Percentiles rank a stretch among this genome's conserved stretches.
Conservation (phyloP, 2,888 invertebrate genomes). For the Drosophila recens region DNA sequence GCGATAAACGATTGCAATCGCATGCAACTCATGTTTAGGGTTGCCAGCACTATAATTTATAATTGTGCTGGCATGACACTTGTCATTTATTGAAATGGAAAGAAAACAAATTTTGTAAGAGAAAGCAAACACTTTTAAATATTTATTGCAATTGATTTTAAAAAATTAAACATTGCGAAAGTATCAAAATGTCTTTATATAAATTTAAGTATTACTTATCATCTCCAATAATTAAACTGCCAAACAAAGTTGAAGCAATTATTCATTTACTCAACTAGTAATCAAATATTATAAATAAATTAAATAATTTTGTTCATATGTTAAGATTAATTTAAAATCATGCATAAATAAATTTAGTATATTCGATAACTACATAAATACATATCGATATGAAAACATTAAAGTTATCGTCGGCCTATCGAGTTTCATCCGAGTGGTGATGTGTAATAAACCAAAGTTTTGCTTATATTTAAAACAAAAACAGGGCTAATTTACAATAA, state of each 20-base stretch:
- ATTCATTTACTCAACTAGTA: too few species aligned
- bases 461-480: conserved; percentile 46
- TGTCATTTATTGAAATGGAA: not conserved
- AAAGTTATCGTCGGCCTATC: conserved; percentile 30
- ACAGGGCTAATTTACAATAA: conserved; percentile 12
- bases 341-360: not conserved
- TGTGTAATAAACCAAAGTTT: conserved; percentile 67
- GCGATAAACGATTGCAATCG: conserved; percentile 27
- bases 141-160: not conserved
- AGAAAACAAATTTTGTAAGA: not conserved
- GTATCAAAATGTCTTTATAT: too few species aligned
- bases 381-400: conserved; percentile 19
- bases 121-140: not conserved
- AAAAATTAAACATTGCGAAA: too few species aligned
- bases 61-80: conserved; percentile 24
- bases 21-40: conserved; percentile 13
- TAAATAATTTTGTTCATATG: not conserved
- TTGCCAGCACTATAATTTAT: not conserved
- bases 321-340: not conserved
- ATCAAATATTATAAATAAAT: too few species aligned
- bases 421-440: conserved; percentile 57
- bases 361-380: conserved; percentile 18
- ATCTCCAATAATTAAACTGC: too few species aligned
- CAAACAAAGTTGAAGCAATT: too few species aligned
- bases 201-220: too few species aligned